Evolutionary conservation across 2,113 vertebrate genomes (phyloP).

Genomic region (Colius striatus): DNA sequence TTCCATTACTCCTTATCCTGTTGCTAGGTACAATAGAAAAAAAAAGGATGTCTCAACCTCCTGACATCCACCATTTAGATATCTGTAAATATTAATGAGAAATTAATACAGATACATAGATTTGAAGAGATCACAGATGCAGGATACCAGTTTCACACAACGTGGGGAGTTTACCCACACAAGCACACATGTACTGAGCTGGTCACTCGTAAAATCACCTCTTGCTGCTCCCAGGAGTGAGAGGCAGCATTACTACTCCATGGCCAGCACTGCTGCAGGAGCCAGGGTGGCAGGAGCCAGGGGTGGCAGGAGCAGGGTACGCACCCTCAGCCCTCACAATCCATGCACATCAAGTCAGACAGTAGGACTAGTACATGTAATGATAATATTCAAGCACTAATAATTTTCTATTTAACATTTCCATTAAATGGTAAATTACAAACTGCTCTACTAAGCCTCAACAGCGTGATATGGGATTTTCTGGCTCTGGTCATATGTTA

Average conservation of each 20-base stretch:
- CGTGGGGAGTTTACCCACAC: background rate
- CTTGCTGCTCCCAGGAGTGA: background rate
- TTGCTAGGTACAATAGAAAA: too few species aligned
- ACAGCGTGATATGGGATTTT: background rate
- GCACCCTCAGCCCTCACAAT: background rate
- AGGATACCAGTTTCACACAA: background rate
- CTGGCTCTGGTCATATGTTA: background rate
- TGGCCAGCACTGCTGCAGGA: background rate
- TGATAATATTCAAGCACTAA: background rate
- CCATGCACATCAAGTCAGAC: background rate
- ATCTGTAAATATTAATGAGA: too few species aligned
- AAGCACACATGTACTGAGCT: background rate
- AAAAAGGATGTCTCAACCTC: too few species aligned
- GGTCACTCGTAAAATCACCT: background rate
- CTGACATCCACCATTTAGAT: too few species aligned
- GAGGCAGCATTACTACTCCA: background rate
- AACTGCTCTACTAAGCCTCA: background rate
- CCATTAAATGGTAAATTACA: background rate
- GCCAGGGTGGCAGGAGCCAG: fast-evolving
- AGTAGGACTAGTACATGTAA: background rate
- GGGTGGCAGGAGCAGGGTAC: background rate
- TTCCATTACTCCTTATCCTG: too few species aligned
- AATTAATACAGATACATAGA: background rate
- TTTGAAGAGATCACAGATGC: background rate
- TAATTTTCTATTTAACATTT: background rate